These are phyloP conservation scores for Scytalopus superciliaris DNA, from an alignment of 2,113 vertebrate genomes.

Conservation along the genomic window DNA sequence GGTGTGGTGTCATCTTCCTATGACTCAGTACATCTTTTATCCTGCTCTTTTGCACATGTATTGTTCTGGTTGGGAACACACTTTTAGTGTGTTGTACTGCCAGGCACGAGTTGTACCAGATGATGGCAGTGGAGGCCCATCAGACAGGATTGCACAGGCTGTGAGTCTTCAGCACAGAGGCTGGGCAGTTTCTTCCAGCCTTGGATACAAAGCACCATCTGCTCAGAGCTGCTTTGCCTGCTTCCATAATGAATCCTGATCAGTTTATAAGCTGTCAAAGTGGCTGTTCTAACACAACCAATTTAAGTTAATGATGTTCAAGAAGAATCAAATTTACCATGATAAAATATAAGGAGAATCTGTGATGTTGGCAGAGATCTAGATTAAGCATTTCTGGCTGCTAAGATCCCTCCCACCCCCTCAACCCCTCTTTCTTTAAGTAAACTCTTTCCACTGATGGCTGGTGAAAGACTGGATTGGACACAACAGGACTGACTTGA, in stretches of 20 bases:
- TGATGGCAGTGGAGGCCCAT: slow-evolving; percentile 44
- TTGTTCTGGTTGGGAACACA: background rate
- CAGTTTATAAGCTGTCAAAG: background rate
- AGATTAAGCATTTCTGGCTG: background rate
- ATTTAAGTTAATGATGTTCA: background rate
- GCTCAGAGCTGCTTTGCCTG: background rate
- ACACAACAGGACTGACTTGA: background rate
- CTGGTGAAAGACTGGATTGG: background rate
- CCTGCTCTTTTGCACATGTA: background rate
- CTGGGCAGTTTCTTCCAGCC: background rate
- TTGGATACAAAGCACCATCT: background rate
- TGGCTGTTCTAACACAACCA: background rate
- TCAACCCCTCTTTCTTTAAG: background rate
- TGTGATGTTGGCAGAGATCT: background rate
- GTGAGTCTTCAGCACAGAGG: background rate
- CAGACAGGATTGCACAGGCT: background rate
- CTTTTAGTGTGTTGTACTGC: background rate
- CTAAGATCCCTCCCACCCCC: background rate
- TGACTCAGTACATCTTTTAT: background rate
- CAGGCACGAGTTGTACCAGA: background rate
- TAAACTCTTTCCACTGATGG: background rate
- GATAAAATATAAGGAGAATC: background rate
- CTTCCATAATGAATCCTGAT: background rate
- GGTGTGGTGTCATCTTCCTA: background rate
- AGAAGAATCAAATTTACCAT: background rate